Evolutionary conservation across 2,113 vertebrate species (phyloP).

Genomic region (Bostrychus sinensis): DNA sequence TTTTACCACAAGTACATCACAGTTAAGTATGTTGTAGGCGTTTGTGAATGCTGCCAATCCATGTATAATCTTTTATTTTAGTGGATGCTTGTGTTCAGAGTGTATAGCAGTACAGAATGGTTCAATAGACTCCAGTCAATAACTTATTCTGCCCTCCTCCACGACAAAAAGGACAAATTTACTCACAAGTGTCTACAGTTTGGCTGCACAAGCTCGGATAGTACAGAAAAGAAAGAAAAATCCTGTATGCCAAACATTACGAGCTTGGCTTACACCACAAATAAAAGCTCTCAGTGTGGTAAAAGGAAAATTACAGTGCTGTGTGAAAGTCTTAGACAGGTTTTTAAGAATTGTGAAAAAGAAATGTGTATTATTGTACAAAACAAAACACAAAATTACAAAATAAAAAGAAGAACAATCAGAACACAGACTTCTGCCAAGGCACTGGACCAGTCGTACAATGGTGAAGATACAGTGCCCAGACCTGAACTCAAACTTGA

Average conservation of each 20-base stretch:
- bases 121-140: background rate
- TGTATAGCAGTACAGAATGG: background rate
- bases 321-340: too few species aligned
- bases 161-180: slow-evolving; percentile 28
- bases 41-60: background rate
- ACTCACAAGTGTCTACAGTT: slow-evolving; percentile 23
- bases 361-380: too few species aligned
- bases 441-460: too few species aligned
- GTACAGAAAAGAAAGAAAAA: slow-evolving; percentile 7
- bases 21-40: background rate
- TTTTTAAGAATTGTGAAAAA: too few species aligned
- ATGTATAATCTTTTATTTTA: background rate
- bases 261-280: slow-evolving; percentile 30
- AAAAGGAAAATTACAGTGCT: too few species aligned
- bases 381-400: too few species aligned
- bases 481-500: too few species aligned
- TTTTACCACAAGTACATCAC: background rate
- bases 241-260: slow-evolving; percentile 32
- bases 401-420: too few species aligned
- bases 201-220: slow-evolving; percentile 28
- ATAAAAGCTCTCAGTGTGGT: too few species aligned
- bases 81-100: background rate
- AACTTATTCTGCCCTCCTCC: slow-evolving; percentile 2
- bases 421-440: too few species aligned
- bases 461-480: too few species aligned